Conservation (phyloP, 2,888 invertebrate species). For the Euclidia mi region DNA sequence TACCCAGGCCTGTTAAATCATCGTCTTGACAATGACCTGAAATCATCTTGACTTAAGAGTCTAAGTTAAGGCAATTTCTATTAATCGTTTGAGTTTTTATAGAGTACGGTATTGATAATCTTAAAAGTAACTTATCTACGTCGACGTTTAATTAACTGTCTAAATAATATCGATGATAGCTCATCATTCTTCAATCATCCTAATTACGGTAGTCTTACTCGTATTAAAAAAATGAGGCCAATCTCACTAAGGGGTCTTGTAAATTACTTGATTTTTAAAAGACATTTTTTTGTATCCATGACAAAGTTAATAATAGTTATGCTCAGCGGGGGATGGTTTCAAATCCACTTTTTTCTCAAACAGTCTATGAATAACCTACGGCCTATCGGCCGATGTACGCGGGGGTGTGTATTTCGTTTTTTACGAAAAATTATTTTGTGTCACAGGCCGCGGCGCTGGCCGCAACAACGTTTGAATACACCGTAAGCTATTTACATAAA, state of each 20-base stretch:
- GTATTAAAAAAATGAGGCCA: slow-evolving; percentile 9
- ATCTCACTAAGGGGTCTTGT: slow-evolving; percentile 3
- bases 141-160: too few relatives aligned
- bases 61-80: too few relatives aligned
- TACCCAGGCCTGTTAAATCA: too few relatives aligned
- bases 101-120: too few relatives aligned
- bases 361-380: slow-evolving; percentile 52
- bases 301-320: slow-evolving; percentile 44
- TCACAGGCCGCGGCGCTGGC: slow-evolving; percentile 31
- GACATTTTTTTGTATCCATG: slow-evolving; percentile 22
- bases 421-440: slow-evolving; percentile 35
- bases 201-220: background rate
- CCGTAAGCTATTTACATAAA: slow-evolving; percentile 46
- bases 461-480: slow-evolving; percentile 46
- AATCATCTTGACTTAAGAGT: too few relatives aligned
- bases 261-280: slow-evolving; percentile 22
- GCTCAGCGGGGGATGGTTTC: slow-evolving; percentile 49
- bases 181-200: background rate
- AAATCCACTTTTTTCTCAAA: slow-evolving; percentile 46
- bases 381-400: slow-evolving; percentile 54
- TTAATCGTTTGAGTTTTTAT: too few relatives aligned
- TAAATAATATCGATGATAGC: background rate
- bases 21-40: too few relatives aligned
- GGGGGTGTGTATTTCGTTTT: slow-evolving; percentile 52
- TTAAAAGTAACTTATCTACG: too few relatives aligned